phyloP scores from a whole-genome alignment of 2,113 vertebrate genomes.

The Polypterus senegalus region DNA sequence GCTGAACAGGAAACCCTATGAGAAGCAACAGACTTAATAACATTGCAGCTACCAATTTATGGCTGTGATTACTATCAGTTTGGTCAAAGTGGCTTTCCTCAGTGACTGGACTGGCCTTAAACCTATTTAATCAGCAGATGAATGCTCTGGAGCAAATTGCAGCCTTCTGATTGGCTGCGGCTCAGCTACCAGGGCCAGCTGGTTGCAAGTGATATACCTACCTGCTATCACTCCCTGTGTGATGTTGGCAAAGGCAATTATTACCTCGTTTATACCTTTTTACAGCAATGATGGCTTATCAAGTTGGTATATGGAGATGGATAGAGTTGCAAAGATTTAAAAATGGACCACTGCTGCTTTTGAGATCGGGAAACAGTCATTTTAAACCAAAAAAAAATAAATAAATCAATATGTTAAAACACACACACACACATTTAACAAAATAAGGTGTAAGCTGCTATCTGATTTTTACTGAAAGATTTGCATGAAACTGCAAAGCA shows the following conservation, averaged over 20 bases:
- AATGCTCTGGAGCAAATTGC: slow-evolving; percentile 51
- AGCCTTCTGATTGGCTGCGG: slow-evolving; percentile 42
- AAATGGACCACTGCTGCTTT: slow-evolving; percentile 14
- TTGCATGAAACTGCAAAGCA: too few relatives aligned
- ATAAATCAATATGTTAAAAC: neutral
- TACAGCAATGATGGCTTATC: slow-evolving; percentile 37
- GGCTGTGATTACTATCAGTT: slow-evolving; percentile 50
- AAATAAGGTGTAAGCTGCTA: too few relatives aligned
- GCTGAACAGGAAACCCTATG: slow-evolving; percentile 32
- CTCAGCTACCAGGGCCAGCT: slow-evolving; percentile 54
- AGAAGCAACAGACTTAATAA: slow-evolving; percentile 20
- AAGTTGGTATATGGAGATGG: slow-evolving; percentile 25
- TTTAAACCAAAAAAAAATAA: neutral
- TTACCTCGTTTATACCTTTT: slow-evolving; percentile 54
- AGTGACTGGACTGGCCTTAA: slow-evolving; percentile 39
- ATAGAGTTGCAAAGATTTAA: slow-evolving; percentile 33
- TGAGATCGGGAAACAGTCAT: slow-evolving; percentile 23
- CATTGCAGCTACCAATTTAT: slow-evolving; percentile 41
- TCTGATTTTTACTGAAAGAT: too few relatives aligned
- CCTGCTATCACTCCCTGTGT: slow-evolving; percentile 47
- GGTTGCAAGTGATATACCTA: slow-evolving; percentile 57
- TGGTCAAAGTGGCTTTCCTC: slow-evolving; percentile 45
- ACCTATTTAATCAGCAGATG: slow-evolving; percentile 58
- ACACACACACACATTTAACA: too few relatives aligned
- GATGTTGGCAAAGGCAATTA: slow-evolving; percentile 57